phyloP scores from a whole-genome alignment of 1,140 invertebrate species.

The Berghia stephanieae region DNA sequence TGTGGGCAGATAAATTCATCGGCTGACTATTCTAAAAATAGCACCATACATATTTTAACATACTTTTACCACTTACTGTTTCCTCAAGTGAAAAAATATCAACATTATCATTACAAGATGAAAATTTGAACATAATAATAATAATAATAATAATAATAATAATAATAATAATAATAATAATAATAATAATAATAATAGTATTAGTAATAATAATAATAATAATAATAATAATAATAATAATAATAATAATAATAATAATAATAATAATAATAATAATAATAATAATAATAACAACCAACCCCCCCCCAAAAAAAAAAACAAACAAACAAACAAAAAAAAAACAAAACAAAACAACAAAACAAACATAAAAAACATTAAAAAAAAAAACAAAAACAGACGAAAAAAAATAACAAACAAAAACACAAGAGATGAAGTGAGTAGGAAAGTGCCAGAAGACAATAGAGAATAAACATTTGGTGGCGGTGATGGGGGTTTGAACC shows the following conservation, averaged over 20 bases:
- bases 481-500: too few relatives aligned
- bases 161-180: neutral
- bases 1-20: neutral
- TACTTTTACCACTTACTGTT: neutral
- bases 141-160: neutral
- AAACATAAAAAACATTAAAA: neutral
- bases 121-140: too few relatives aligned
- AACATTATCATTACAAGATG: neutral
- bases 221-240: conserved; percentile 4
- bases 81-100: too few relatives aligned
- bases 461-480: too few relatives aligned
- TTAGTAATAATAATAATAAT: neutral
- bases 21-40: neutral
- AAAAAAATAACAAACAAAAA: too few relatives aligned
- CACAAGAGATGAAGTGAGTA: too few relatives aligned
- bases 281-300: neutral
- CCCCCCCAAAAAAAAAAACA: neutral
- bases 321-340: neutral
- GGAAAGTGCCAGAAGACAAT: too few relatives aligned
- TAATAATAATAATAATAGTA: conserved; percentile 4
- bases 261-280: conserved; percentile 4
- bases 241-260: conserved; percentile 4
- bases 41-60: neutral
- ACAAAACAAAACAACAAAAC: neutral
- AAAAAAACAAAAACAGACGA: neutral